Base-by-base conservation (phyloP, 2,797 vertebrate genomes). In the Oryzias sinensis region DNA sequence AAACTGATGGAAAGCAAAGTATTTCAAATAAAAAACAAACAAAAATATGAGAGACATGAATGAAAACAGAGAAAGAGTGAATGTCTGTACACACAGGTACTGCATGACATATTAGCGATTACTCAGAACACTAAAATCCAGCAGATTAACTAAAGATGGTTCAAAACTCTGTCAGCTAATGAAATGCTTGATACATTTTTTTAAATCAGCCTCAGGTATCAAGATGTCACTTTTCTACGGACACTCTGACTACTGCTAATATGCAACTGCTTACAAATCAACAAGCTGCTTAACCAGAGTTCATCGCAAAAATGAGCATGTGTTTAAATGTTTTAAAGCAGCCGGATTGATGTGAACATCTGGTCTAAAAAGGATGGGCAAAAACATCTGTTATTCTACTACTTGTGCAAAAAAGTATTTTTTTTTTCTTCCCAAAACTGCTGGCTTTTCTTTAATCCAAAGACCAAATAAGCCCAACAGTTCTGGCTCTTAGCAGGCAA, bases 1-100 rank as follows among this genome's bases (percentile, higher is more conserved):
- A 53, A 70, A 75, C 76, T 77, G 76, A 70, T 45, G 44, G 25
- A 67, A 3, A 60, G 49, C n/a, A 51, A 49, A 22, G 68, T 2
- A 20, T 44, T 44, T 44, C 16, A 6, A 4, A 47, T 15, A 72
- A 33, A 74, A 51, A 11, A 4, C 41, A 8, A 42, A 53, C 27
- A 29, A 66, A 54, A 53, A 45, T 46, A 57, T 59, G 37, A 76
- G 24, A 49, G 24, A 59, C 42, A 72, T 20, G 37, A 61, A 70
- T 48, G 41, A 52, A 63, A 67, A 61, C 40, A 66, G 27, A 44
- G 41, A 58, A 18, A 43, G 45, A 41, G 56, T 58, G 46, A 64
- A 70, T 20, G 58, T 44, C 33, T 27, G 63, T 41, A 66, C 17
- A 2, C 57, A 4, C 8, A n/a, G 6, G 37, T 57, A 22, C 33